Evolutionary conservation across 2,888 invertebrate genomes (phyloP), one percentile per base, ranked within the genome.

Genomic region (Tubulanus polymorphus): DNA sequence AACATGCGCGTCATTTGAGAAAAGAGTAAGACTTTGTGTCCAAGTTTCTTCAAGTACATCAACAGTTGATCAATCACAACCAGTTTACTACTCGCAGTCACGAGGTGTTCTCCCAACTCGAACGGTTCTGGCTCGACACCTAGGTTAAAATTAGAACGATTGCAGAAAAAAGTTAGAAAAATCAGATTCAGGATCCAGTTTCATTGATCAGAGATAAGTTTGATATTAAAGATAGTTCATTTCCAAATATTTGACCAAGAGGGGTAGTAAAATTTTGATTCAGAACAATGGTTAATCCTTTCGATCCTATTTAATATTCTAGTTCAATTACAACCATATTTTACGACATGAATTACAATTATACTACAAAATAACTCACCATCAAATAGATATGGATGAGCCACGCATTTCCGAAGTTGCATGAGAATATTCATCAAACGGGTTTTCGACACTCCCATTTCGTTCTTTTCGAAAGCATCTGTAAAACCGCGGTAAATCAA

Each of bases 121-220:
- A 80, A 81, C 1, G 81, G 81, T 54, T 81, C 80, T 12, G 79
- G 79, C 63, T 81, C 81, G 46, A 81, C 73, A 25, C 80, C 80
- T 78, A 56, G 2, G 48, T 26, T 26, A 47, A 37, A 25, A 29
- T 26, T 32, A 26, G 8, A 53, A 32, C 53, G 23, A 6, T 5
- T 51, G 30, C 29, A n/a, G n/a, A n/a, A n/a, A n/a, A 18, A 15
- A n/a, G 15, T 27, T 15, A n/a, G 28, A 35, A 53, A 28, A 18
- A 32, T 2, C 5, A 51, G 48, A 51, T 12, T 29, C 32, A 3
- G 2, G 5, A 35, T 35, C 12, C n/a, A n/a, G n/a, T n/a, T n/a
- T n/a, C n/a, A n/a, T n/a, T n/a, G n/a, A n/a, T n/a, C n/a, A n/a
- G n/a, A n/a, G n/a, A n/a, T n/a, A n/a, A n/a, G n/a, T n/a, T n/a